Conservation (phyloP, 1,140 invertebrate genomes). For the Trialeurodes vaporariorum region DNA sequence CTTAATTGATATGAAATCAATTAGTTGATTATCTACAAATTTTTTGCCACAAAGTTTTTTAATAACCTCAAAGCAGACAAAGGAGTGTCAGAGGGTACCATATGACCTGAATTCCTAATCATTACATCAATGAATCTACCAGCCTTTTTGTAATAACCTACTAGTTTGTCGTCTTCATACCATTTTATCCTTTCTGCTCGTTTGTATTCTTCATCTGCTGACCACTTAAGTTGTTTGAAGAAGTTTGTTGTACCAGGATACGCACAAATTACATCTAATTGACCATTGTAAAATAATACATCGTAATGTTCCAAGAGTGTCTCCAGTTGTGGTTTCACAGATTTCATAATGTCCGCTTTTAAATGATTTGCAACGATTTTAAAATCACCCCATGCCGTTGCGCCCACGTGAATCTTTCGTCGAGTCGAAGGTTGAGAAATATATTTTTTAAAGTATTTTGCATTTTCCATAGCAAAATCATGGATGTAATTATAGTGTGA, state of each 20-base stretch:
- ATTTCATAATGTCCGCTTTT: constrained; percentile 68
- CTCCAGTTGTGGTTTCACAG: constrained; percentile 58
- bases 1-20: too few relatives aligned
- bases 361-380: constrained; percentile 55
- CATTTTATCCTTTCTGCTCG: constrained; percentile 33
- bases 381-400: background rate
- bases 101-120: constrained; percentile 51
- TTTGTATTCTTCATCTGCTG: constrained; percentile 32
- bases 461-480: background rate
- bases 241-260: constrained; percentile 65
- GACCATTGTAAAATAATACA: constrained; percentile 66
- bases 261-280: constrained; percentile 73
- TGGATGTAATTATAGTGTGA: background rate
- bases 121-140: constrained; percentile 48
- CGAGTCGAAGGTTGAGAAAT: background rate
- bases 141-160: constrained; percentile 46
- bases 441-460: background rate
- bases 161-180: constrained; percentile 37
- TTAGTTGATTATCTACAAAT: too few relatives aligned
- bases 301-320: constrained; percentile 52
- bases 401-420: constrained; percentile 1
- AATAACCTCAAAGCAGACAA: constrained; percentile 14
- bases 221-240: constrained; percentile 40
- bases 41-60: background rate
- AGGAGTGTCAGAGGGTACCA: constrained; percentile 52